These are phyloP conservation scores for Torymus auratus DNA, from an alignment of 2,888 invertebrate species.

Conservation along the genomic window DNA sequence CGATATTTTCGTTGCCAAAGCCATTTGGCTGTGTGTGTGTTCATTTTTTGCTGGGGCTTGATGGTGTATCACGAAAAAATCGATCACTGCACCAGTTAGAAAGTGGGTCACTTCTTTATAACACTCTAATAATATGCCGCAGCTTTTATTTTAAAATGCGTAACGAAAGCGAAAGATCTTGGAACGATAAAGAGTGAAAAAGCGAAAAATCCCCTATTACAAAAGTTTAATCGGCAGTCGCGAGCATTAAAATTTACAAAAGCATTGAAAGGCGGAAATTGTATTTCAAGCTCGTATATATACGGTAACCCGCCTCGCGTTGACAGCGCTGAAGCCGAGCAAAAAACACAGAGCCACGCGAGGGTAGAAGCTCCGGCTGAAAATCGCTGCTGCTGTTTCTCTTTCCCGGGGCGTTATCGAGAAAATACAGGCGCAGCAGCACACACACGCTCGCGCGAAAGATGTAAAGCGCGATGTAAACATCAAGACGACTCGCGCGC, in stretches of 20 bases:
- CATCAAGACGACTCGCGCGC: constrained; percentile 12
- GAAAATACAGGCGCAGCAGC: constrained; percentile 30
- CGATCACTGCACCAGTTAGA: no score
- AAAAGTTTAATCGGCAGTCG: not conserved
- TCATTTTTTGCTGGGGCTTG: no score
- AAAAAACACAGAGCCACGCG: not conserved
- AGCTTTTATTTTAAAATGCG: no score
- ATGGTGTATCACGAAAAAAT: no score
- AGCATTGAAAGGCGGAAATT: not conserved
- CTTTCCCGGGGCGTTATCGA: constrained; percentile 20
- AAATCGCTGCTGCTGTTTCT: not conserved
- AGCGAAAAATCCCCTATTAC: not conserved
- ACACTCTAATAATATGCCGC: no score
- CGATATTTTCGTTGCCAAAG: no score
- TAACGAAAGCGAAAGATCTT: no score
- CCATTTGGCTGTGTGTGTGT: no score
- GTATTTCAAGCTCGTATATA: not conserved
- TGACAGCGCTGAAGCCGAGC: not conserved
- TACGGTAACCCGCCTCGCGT: no score
- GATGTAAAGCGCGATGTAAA: constrained; percentile 38
- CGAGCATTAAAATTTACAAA: constrained; percentile 4
- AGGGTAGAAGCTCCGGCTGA: not conserved
- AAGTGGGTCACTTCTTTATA: no score
- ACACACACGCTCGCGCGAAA: not conserved
- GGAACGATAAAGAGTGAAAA: no score